Evolutionary conservation across 2,797 vertebrate species (phyloP).

Genomic region (Cyclura pinguis): DNA sequence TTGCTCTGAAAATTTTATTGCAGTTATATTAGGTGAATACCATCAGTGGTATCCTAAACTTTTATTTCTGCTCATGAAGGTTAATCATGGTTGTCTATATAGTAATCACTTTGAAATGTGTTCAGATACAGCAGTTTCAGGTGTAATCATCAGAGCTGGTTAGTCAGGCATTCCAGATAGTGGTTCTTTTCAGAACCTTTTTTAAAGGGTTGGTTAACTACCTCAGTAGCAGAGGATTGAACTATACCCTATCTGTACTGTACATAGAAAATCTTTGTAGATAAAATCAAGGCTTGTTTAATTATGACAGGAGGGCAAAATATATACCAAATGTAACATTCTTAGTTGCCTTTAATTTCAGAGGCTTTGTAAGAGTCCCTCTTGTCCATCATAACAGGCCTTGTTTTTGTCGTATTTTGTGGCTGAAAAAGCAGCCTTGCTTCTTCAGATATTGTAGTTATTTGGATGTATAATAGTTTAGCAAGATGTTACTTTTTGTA

Average conservation of each 20-base stretch:
- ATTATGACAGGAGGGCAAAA: conserved; percentile 98
- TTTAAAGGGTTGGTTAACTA: conserved; percentile 99
- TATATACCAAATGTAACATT: conserved; percentile 99
- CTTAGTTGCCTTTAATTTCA: conserved; percentile 97
- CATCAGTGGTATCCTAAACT: conserved; percentile 84
- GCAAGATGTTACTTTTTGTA: conserved; percentile 99
- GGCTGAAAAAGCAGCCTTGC: conserved; percentile 99
- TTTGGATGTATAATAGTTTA: conserved; percentile 99
- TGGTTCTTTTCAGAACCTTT: conserved; percentile 99
- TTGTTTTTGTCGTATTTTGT: conserved; percentile 99
- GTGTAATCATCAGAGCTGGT: conserved; percentile 99
- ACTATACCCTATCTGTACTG: conserved; percentile 99
- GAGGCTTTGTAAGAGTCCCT: conserved; percentile 95
- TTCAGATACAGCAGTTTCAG: conserved; percentile 94
- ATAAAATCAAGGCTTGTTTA: conserved; percentile 99
- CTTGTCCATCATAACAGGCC: conserved; percentile 98
- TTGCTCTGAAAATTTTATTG: conserved; percentile 81
- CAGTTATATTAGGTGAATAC: conserved; percentile 81
- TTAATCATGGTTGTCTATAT: conserved; percentile 88
- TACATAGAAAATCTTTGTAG: conserved; percentile 99
- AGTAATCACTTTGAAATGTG: conserved; percentile 88
- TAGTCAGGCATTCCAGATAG: conserved; percentile 99
- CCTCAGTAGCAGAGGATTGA: conserved; percentile 99
- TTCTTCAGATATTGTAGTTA: conserved; percentile 99
- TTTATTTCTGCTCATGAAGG: conserved; percentile 86